phyloP scores from a whole-genome alignment of 2,888 invertebrate genomes.

The Rugalucina vietnamica region DNA sequence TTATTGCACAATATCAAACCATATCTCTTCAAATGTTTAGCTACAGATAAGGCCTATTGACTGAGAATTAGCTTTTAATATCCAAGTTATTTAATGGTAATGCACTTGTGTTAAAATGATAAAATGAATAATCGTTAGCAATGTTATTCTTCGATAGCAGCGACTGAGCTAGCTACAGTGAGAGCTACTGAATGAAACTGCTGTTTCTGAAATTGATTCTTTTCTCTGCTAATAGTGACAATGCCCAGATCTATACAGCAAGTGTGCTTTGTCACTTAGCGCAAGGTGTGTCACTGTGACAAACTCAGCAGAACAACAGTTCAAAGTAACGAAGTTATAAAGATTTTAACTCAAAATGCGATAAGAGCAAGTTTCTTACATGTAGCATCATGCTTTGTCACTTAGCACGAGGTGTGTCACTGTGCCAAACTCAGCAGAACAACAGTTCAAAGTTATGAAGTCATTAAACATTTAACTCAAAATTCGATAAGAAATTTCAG shows the following conservation, averaged over 20 bases:
- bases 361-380: too few species aligned
- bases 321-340: too few species aligned
- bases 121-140: neutral
- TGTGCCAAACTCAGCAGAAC: neutral
- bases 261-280: neutral
- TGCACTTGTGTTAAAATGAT: conserved; percentile 2
- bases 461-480: too few species aligned
- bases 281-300: neutral
- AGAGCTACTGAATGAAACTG: neutral
- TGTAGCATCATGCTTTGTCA: too few species aligned
- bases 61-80: neutral
- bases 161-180: neutral
- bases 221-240: neutral
- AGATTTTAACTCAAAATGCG: too few species aligned
- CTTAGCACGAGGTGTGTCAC: neutral
- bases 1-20: neutral
- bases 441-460: too few species aligned
- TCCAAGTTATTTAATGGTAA: neutral
- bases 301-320: too few species aligned
- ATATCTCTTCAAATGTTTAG: neutral
- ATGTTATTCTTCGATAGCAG: neutral
- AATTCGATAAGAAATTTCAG: too few species aligned
- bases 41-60: neutral
- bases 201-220: neutral
- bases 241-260: neutral